These are phyloP conservation scores for Rhagium mordax DNA, from an alignment of 2,888 invertebrate species.

Conservation along the genomic window DNA sequence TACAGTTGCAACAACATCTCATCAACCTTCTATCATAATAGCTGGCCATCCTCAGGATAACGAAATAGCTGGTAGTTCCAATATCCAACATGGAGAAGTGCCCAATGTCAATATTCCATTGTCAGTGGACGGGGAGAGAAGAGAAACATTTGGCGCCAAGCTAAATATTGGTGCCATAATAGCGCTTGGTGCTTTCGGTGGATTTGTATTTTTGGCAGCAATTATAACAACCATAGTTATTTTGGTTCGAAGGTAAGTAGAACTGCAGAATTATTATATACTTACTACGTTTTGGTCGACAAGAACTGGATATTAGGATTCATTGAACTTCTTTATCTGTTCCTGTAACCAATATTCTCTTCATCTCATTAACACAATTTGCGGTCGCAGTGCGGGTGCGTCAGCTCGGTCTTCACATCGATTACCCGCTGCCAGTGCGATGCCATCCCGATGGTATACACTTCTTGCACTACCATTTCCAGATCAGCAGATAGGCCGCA, in stretches of 20 bases:
- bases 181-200: constrained; percentile 92
- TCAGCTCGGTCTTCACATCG: constrained; percentile 70
- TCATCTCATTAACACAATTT: constrained; percentile 21
- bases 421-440: constrained; percentile 72
- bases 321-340: background rate
- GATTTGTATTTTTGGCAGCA: constrained; percentile 90
- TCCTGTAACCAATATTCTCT: background rate
- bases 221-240: constrained; percentile 92
- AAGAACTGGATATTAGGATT: background rate
- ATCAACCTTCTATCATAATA: constrained; percentile 66
- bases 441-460: constrained; percentile 91
- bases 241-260: constrained; percentile 85
- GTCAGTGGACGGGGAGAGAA: constrained; percentile 76
- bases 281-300: background rate
- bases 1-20: constrained; percentile 56
- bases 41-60: constrained; percentile 85
- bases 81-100: constrained; percentile 76
- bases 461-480: constrained; percentile 93
- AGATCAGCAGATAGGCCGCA: constrained; percentile 91
- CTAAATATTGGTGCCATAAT: constrained; percentile 90
- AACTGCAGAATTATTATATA: background rate
- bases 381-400: constrained; percentile 67
- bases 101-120: constrained; percentile 80
- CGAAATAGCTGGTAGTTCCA: constrained; percentile 75
- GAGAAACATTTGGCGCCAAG: constrained; percentile 77